Evolutionary conservation across 2,797 vertebrate species (phyloP).

Genomic region (Acipenser ruthenus): DNA sequence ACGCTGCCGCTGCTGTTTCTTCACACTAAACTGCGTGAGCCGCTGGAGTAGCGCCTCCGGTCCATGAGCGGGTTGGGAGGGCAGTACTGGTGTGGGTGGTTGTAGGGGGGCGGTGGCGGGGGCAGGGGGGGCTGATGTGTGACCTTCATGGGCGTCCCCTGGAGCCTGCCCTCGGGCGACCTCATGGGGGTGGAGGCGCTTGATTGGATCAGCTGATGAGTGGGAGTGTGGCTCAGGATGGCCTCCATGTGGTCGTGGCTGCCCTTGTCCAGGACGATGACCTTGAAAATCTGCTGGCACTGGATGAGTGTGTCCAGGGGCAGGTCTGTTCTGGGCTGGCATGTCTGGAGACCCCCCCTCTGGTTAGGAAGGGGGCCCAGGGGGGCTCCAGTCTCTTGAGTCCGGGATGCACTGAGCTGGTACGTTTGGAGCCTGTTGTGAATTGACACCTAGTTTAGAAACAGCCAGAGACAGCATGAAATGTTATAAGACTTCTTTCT

Average conservation of each 20-base stretch:
- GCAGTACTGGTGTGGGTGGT: constrained; percentile 93
- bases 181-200: constrained; percentile 79
- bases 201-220: constrained; percentile 81
- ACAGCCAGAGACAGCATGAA: constrained; percentile 98
- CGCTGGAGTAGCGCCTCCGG: constrained; percentile 87
- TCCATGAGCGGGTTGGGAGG: constrained; percentile 85
- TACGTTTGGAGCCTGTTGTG: constrained; percentile 99
- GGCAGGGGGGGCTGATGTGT: constrained; percentile 79
- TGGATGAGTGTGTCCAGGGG: constrained; percentile 88
- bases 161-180: constrained; percentile 54
- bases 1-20: constrained; percentile 24
- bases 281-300: constrained; percentile 98
- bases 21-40: constrained; percentile 90
- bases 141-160: constrained; percentile 61
- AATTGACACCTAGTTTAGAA: constrained; percentile 99
- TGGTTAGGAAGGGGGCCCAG: constrained; percentile 74
- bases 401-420: constrained; percentile 82
- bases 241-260: constrained; percentile 90
- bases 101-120: constrained; percentile 94
- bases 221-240: constrained; percentile 87
- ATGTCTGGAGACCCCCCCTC: constrained; percentile 30
- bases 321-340: constrained; percentile 66
- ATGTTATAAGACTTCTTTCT: constrained; percentile 91
- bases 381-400: constrained; percentile 73
- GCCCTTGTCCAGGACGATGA: constrained; percentile 94